phyloP scores from a whole-genome alignment of 2,888 invertebrate species.

The Drosophila mulleri region DNA sequence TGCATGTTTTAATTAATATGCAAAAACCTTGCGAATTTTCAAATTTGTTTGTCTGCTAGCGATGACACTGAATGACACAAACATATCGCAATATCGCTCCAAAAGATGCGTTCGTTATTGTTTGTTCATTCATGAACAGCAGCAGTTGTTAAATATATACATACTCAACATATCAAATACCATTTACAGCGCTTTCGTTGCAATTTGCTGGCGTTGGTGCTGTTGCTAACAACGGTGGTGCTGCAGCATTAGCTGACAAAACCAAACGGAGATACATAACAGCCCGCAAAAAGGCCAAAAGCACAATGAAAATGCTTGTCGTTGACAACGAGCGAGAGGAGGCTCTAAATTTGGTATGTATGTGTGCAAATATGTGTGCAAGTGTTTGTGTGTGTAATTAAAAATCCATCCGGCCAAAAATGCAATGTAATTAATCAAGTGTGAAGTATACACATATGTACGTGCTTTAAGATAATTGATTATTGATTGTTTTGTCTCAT shows the following conservation, averaged over 20 bases:
- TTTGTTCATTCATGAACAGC: conserved; percentile 49
- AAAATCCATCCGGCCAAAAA: conserved; percentile 45
- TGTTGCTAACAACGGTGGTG: conserved; percentile 48
- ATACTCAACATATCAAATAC: conserved; percentile 28
- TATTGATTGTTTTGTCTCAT: conserved; percentile 55
- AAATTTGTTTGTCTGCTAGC: conserved; percentile 8
- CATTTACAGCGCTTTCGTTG: conserved; percentile 67
- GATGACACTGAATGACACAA: conserved; percentile 27
- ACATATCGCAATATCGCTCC: conserved; percentile 31
- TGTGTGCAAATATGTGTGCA: conserved; percentile 17
- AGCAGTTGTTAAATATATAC: conserved; percentile 36
- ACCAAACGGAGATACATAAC: conserved; percentile 70
- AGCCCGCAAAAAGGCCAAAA: conserved; percentile 68
- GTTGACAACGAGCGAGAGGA: conserved; percentile 93
- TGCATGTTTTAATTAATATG: background rate
- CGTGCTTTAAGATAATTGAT: conserved; percentile 54
- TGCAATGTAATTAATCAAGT: conserved; percentile 53
- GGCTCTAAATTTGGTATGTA: conserved; percentile 85
- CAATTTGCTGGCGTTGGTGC: conserved; percentile 68
- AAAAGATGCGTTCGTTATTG: conserved; percentile 41
- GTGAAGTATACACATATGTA: conserved; percentile 17
- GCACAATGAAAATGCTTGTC: conserved; percentile 86
- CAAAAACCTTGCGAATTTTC: conserved; percentile 1
- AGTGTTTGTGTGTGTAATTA: conserved; percentile 47
- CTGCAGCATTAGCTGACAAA: conserved; percentile 58